Percentiles rank a stretch among this genome's conserved stretches.
These are phyloP conservation scores for Drosophila sucinea DNA, from an alignment of 1,140 invertebrate genomes.

Conservation along the genomic window DNA sequence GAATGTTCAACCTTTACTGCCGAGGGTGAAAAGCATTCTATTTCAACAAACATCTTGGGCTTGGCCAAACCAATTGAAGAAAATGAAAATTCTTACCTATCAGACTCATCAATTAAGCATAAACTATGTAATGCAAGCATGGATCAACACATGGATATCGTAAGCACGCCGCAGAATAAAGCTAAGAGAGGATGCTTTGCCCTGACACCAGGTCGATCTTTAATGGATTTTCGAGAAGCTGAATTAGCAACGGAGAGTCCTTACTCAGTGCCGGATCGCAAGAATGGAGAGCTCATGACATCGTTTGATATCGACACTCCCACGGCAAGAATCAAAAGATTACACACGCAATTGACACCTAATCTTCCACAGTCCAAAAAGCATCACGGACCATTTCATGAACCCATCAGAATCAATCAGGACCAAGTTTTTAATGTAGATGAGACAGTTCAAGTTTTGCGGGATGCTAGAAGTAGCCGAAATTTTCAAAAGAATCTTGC, in stretches of 20 bases:
- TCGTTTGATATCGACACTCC: neutral
- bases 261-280: slow-evolving; percentile 28
- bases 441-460: slow-evolving; percentile 27
- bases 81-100: too few relatives aligned
- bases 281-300: too few relatives aligned
- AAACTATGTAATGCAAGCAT: too few relatives aligned
- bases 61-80: too few relatives aligned
- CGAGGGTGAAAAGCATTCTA: too few relatives aligned
- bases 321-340: slow-evolving; percentile 25
- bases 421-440: slow-evolving; percentile 5
- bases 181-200: neutral
- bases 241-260: slow-evolving; percentile 32
- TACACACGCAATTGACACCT: slow-evolving; percentile 51
- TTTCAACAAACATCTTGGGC: too few relatives aligned
- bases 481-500: neutral
- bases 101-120: too few relatives aligned
- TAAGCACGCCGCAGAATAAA: neutral
- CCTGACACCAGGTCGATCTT: slow-evolving; percentile 45
- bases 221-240: slow-evolving; percentile 49
- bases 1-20: too few relatives aligned
- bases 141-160: neutral
- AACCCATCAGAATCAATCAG: neutral
- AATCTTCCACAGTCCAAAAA: slow-evolving; percentile 65
- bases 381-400: slow-evolving; percentile 16
- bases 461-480: slow-evolving; percentile 18